These are phyloP conservation scores for Euproctis similis DNA, from an alignment of 2,888 invertebrate species.

Conservation along the genomic window DNA sequence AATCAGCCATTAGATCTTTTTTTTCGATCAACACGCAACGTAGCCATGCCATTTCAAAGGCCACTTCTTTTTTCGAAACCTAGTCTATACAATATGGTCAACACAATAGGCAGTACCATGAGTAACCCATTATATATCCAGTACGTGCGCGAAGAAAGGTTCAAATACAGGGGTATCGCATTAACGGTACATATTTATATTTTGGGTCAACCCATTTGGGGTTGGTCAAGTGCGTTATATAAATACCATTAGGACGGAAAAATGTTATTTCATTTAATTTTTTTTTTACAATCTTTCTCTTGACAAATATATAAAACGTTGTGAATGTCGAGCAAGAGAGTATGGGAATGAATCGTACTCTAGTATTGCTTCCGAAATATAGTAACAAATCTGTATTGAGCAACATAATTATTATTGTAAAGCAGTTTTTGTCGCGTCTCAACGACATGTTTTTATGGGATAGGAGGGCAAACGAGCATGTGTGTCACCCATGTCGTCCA, in stretches of 20 bases:
- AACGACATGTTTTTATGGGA: too few relatives aligned
- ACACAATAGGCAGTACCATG: slow-evolving; percentile 11
- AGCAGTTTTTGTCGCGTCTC: too few relatives aligned
- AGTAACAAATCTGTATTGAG: too few relatives aligned
- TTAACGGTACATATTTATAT: slow-evolving; percentile 20
- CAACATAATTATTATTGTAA: too few relatives aligned
- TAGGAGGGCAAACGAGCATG: too few relatives aligned
- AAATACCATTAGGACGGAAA: neutral
- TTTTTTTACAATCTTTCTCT: neutral
- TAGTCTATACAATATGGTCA: neutral
- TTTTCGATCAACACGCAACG: slow-evolving; percentile 1
- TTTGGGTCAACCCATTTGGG: slow-evolving; percentile 13
- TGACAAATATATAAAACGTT: too few relatives aligned
- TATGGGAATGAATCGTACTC: too few relatives aligned
- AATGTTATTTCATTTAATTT: neutral
- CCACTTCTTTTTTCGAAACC: neutral
- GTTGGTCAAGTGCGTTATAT: neutral
- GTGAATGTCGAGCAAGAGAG: too few relatives aligned
- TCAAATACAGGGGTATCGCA: slow-evolving; percentile 26
- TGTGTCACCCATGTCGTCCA: too few relatives aligned
- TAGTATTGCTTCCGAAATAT: too few relatives aligned
- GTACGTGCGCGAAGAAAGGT: slow-evolving; percentile 6
- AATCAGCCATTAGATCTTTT: neutral
- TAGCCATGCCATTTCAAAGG: neutral
- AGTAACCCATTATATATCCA: slow-evolving; percentile 12